Evolutionary conservation across 2,113 vertebrate species (phyloP), one percentile per base, ranked within the genome.

Genomic region (Eurystomus gularis): DNA sequence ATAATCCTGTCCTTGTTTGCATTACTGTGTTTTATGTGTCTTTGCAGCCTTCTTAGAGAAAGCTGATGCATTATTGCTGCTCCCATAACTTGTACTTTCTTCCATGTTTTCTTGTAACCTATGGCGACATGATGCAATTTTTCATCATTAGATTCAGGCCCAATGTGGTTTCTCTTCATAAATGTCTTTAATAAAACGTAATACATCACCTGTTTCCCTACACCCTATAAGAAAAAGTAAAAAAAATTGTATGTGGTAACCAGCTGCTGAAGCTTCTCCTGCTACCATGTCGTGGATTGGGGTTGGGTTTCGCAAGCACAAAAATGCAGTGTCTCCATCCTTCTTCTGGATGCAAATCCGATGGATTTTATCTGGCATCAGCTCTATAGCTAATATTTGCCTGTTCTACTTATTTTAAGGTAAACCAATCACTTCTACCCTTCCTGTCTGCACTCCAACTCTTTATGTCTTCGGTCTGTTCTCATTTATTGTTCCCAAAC

Each of bases 91-190:
- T 49, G 24, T 61, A 37, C 21, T 91, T 86, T 65, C n/a, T 52
- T 66, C 14, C 82, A 39, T 0, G 0, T 66, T 60, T 83, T 58
- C 82, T 54, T 92, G 46, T 0, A 1, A 52, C 19, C 68, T 13
- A 8, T 9, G 26, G 49, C 82, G 58, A 39, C 10, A 5, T 8
- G 31, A 26, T 19, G 28, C 21, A 42, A 8, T 33, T 91, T 91
- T 70, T 81, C 49, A 44, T 24, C 3, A 4, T 61, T 49, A 28
- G 39, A 23, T 35, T 82, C 77, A 88, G 28, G 26, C 23, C n/a
- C 52, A 51, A 1, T 26, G 57, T 29, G 26, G 40, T 52, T 93
- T 86, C 12, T 31, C 72, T 65, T 73, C 76, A 77, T 11, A 66
- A 78, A 57, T 33, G 51, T 46, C 55, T 68, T 35, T 64, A 42